Base-by-base conservation (phyloP, 2,888 invertebrate species). In the Phyllotreta cruciferae region DNA sequence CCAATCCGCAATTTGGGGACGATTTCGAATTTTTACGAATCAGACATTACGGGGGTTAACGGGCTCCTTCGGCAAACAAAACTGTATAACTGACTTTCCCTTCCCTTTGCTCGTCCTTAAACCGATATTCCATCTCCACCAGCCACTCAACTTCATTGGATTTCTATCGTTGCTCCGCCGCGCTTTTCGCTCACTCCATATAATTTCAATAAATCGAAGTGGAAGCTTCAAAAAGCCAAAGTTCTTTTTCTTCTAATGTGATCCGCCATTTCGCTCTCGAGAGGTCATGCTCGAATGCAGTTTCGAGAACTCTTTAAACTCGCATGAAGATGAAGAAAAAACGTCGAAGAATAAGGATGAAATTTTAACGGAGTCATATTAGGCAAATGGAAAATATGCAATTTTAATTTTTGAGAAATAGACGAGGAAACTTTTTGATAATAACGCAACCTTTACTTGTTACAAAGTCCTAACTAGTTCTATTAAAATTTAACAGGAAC, bases 211-310 rank as follows among this genome's bases (percentile, higher is more conserved):
- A 64, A 62, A 64, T 62, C 56, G 54, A 11, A 62, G 61, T 44
- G 57, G 56, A 44, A 47, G 41, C 47, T 64, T 61, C 56, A 57
- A 62, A 57, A 62, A 14, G 62, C 49, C 55, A 38, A 36, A 58
- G 55, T 50, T 56, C 39, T 1, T 24, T 24, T 58, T 66, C 60
- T 58, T 63, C 56, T 60, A 64, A 63, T 62, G 62, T 60, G 44
- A 60, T 45, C 47, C 65, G 41, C 64, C 55, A 53, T 66, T 66
- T 64, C 47, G 61, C 54, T 41, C 45, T 68, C 64, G 56, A 66
- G 61, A 67, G 69, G 68, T 68, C 69, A 69, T 1, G 61, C 56
- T 55, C 52, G 62, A 66, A 70, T 69, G 63, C 53, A 66, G 63
- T 67, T 67, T 62, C 13, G 47, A 64, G 64, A 64, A 65, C 65